Percentiles rank a stretch among this genome's conserved stretches.
These are phyloP conservation scores for Lasioglossum villosulum DNA, from an alignment of 2,888 invertebrate genomes.

Conservation along the genomic window DNA sequence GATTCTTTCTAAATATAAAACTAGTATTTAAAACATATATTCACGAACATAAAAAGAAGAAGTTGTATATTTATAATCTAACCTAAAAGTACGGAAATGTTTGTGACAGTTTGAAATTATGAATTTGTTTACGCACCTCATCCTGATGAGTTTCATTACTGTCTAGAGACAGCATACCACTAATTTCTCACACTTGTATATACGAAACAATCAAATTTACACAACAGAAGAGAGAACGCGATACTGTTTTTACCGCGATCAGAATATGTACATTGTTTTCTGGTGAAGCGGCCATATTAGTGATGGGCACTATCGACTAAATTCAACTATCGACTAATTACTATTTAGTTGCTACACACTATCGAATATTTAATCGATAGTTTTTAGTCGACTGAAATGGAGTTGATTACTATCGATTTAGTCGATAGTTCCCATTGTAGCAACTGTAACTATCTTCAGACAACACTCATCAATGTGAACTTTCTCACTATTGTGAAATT, in stretches of 20 bases:
- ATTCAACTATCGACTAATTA: no score
- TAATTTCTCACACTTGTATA: slow-evolving; percentile 52
- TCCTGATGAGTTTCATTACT: slow-evolving; percentile 68
- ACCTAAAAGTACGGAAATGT: slow-evolving; percentile 34
- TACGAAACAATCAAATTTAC: slow-evolving; percentile 27
- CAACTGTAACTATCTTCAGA: no score
- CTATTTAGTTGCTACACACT: no score
- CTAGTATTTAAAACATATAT: background rate
- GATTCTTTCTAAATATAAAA: background rate
- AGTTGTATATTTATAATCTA: slow-evolving; percentile 23
- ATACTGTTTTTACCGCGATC: slow-evolving; percentile 40
- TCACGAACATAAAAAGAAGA: background rate
- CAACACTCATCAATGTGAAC: no score
- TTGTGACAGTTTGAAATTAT: background rate
- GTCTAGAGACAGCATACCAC: slow-evolving; percentile 73
- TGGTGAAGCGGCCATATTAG: slow-evolving; percentile 63
- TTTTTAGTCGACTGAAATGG: no score
- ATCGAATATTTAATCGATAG: no score
- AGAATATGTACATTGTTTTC: slow-evolving; percentile 47
- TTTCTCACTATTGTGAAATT: no score
- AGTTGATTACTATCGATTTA: no score
- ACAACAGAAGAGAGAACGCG: slow-evolving; percentile 30
- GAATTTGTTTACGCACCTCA: slow-evolving; percentile 63
- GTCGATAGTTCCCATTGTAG: no score
- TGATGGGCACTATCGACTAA: no score